These are phyloP conservation scores for Ridgeia piscesae DNA, from an alignment of 1,140 invertebrate genomes.

Conservation along the genomic window DNA sequence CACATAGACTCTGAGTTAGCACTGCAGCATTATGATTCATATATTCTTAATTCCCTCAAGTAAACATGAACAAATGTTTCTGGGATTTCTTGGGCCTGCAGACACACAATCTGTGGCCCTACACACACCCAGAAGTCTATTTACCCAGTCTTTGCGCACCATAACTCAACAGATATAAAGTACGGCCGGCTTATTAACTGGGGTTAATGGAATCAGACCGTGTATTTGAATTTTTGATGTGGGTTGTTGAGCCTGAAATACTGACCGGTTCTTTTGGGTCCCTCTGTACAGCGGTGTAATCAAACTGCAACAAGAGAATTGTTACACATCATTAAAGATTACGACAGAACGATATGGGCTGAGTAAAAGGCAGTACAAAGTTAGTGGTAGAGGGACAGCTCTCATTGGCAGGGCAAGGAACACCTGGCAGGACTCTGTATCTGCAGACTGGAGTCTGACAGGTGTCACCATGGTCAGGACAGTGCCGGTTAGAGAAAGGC, in stretches of 20 bases:
- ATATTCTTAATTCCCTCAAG: neutral
- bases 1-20: too few relatives aligned
- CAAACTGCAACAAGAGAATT: conserved; percentile 16
- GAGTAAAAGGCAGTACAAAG: too few relatives aligned
- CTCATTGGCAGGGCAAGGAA: too few relatives aligned
- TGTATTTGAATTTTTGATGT: neutral
- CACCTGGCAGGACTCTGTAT: too few relatives aligned
- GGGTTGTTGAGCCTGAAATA: neutral
- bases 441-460: too few relatives aligned
- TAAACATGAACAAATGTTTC: neutral
- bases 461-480: too few relatives aligned
- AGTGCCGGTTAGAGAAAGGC: too few relatives aligned
- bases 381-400: too few relatives aligned
- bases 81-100: neutral
- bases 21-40: too few relatives aligned
- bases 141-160: neutral
- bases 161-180: neutral
- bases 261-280: conserved; percentile 6
- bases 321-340: neutral
- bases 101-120: neutral
- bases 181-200: neutral
- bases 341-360: neutral
- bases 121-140: neutral
- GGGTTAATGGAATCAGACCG: neutral
- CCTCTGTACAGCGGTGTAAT: conserved; percentile 11